Base-by-base conservation (phyloP, 2,888 invertebrate genomes). In the Dryobotodes eremita region DNA sequence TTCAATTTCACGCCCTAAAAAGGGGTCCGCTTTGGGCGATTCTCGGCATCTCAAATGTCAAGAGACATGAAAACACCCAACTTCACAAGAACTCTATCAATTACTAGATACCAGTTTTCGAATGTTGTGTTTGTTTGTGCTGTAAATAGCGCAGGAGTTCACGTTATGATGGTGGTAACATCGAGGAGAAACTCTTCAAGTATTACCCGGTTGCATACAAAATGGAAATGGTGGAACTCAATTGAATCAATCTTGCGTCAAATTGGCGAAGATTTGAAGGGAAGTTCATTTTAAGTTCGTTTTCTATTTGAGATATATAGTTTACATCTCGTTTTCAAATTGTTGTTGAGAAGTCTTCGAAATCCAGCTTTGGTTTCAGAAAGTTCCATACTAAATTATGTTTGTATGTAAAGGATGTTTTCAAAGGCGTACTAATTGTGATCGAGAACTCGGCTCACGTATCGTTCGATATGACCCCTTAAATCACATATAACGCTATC, bases 1-100 rank as follows among this genome's bases (percentile, higher is more conserved):
- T 97, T 97, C 96, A 97, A 97, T 97, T 96, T 96, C 95, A 96
- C 96, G 95, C 96, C 95, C 94, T 92, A 92, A 94, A 96, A 96
- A 95, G 95, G 96, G 96, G 94, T 94, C 93, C 92, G 91, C 89
- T 94, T 93, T 93, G 92, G 95, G 89, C 94, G 94, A 94, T 95
- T 94, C 92, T 92, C 94, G 92, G 92, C 93, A 94, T 92, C 94
- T 95, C 94, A 94, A 95, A 96, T 92, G 95, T 95, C 96, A 95
- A 91, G 93, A 96, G 95, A 95, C 94, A 95, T 92, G 91, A 93
- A 92, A 92, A 92, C 91, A 91, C 86, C 95, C 94, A 95, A 87
- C 89, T 84, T 89, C 92, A 86, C 85, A 73, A 90, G 95, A 94
- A 79, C 94, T 92, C 88, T 89, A 88, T 89, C 89, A 92, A 89